Conservation (phyloP, 2,888 invertebrate genomes). For the Diaprepes abbreviatus region DNA sequence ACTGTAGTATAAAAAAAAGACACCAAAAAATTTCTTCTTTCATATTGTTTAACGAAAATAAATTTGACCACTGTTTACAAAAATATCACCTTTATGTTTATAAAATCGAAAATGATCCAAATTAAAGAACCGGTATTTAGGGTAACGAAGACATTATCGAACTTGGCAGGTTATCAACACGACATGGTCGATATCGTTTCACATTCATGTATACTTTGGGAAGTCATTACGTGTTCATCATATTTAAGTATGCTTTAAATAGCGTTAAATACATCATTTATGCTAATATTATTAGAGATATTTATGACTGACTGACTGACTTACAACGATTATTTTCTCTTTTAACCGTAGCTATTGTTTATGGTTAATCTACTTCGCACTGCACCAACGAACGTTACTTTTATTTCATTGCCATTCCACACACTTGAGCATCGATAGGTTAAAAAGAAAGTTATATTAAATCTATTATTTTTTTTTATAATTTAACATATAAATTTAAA, state of each 20-base stretch:
- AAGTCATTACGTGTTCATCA: constrained; percentile 40
- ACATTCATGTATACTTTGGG: constrained; percentile 21
- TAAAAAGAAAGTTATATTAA: constrained; percentile 14
- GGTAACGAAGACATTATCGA: constrained; percentile 31
- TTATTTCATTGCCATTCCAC: not conserved
- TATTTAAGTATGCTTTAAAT: constrained; percentile 24
- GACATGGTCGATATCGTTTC: not conserved
- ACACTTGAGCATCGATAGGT: not conserved
- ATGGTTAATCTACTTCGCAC: not conserved
- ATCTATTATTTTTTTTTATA: too few relatives aligned
- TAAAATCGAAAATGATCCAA: constrained; percentile 13
- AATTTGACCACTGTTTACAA: constrained; percentile 1
- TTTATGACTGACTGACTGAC: constrained; percentile 6
- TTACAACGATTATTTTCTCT: constrained; percentile 22
- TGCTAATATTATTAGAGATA: constrained; percentile 26
- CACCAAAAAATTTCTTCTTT: not conserved
- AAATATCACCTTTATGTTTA: constrained; percentile 15
- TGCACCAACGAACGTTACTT: not conserved
- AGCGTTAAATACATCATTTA: constrained; percentile 21
- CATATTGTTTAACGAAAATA: not conserved
- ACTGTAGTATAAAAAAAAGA: not conserved
- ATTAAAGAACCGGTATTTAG: constrained; percentile 37
- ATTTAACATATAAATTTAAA: too few relatives aligned
- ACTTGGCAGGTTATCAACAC: constrained; percentile 20
- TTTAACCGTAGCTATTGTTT: constrained; percentile 7